phyloP scores from a whole-genome alignment of 2,888 invertebrate genomes.

The Petrophora chlorosata region DNA sequence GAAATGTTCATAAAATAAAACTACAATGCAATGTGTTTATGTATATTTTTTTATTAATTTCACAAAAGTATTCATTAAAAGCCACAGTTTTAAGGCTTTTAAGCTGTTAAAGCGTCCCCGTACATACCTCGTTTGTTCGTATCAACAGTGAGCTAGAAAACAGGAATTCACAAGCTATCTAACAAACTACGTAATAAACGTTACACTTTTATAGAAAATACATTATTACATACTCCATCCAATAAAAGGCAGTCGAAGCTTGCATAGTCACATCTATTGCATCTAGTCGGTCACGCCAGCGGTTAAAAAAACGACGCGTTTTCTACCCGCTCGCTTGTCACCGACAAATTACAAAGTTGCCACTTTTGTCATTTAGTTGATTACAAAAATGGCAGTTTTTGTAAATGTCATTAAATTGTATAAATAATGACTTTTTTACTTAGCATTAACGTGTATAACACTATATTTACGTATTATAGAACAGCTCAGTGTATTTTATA shows the following conservation, averaged over 20 bases:
- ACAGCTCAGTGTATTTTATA: slow-evolving; percentile 73
- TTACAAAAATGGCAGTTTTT: slow-evolving; percentile 23
- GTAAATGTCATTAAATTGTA: slow-evolving; percentile 51
- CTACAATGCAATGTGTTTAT: slow-evolving; percentile 49
- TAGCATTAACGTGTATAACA: slow-evolving; percentile 76
- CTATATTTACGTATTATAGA: slow-evolving; percentile 79
- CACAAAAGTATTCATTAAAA: slow-evolving; percentile 82
- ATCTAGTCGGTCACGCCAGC: slow-evolving; percentile 37
- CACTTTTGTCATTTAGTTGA: neutral
- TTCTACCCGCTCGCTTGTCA: slow-evolving; percentile 8
- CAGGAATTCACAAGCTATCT: slow-evolving; percentile 76
- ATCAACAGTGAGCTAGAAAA: slow-evolving; percentile 71
- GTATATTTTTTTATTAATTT: slow-evolving; percentile 82
- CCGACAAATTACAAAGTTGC: slow-evolving; percentile 9
- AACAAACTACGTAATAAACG: slow-evolving; percentile 70
- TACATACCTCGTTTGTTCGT: slow-evolving; percentile 40
- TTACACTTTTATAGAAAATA: slow-evolving; percentile 79
- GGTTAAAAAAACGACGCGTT: slow-evolving; percentile 4
- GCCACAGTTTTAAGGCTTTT: slow-evolving; percentile 83
- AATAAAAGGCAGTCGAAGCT: slow-evolving; percentile 74
- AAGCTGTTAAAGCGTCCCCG: slow-evolving; percentile 75
- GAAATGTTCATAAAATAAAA: slow-evolving; percentile 20
- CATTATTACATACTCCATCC: slow-evolving; percentile 56
- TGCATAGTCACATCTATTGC: slow-evolving; percentile 65
- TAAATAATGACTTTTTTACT: slow-evolving; percentile 72